These are phyloP conservation scores for Andrena bicolor DNA, from an alignment of 2,888 invertebrate genomes.

Conservation along the genomic window DNA sequence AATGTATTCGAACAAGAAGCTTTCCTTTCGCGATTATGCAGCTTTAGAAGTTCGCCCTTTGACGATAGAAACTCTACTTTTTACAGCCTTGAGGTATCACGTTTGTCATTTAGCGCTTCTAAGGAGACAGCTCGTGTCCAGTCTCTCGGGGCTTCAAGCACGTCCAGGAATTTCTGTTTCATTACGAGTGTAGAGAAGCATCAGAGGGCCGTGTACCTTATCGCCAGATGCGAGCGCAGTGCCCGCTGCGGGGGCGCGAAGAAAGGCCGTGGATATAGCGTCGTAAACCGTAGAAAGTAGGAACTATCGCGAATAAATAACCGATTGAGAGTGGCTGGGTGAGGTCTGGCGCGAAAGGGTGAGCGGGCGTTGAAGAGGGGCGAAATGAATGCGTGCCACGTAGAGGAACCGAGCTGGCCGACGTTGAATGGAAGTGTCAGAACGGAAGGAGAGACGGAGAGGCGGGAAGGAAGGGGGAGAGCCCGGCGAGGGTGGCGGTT, in stretches of 20 bases:
- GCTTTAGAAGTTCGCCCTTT: too few species aligned
- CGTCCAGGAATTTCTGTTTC: slow-evolving; percentile 37
- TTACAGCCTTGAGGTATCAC: too few species aligned
- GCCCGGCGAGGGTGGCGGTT: slow-evolving; percentile 30
- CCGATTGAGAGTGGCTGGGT: slow-evolving; percentile 58
- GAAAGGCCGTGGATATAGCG: slow-evolving; percentile 60
- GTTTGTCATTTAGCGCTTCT: too few species aligned
- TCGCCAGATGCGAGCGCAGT: slow-evolving; percentile 36
- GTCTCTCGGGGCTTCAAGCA: too few species aligned
- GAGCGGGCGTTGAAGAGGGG: slow-evolving; percentile 24
- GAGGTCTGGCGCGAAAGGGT: slow-evolving; percentile 49
- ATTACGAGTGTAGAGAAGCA: neutral
- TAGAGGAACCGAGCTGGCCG: slow-evolving; percentile 46
- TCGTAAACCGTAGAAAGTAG: slow-evolving; percentile 63
- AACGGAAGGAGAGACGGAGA: slow-evolving; percentile 27
- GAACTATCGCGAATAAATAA: slow-evolving; percentile 75
- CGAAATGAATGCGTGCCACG: slow-evolving; percentile 69
- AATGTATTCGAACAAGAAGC: too few species aligned
- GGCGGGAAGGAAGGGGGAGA: neutral
- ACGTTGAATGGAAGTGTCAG: slow-evolving; percentile 67
- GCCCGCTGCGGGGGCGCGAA: slow-evolving; percentile 28
- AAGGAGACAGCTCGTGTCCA: too few species aligned
- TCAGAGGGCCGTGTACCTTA: slow-evolving; percentile 46
- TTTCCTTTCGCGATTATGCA: too few species aligned
- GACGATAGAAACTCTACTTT: too few species aligned